phyloP scores from a whole-genome alignment of 64 coral and sea anemone species.

The Dendronephthya gigantea region DNA sequence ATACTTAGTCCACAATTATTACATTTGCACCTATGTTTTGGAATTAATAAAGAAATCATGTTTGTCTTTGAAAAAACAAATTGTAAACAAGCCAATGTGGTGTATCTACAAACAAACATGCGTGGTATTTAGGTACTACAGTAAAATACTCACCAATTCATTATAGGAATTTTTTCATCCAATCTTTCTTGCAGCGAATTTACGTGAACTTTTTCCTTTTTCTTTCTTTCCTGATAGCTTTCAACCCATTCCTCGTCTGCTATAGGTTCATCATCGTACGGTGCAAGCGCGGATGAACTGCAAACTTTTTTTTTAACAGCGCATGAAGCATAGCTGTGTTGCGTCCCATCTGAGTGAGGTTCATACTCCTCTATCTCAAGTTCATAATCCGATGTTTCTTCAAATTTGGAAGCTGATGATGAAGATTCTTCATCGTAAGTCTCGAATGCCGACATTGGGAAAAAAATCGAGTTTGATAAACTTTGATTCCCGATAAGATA shows the following conservation, averaged over 20 bases:
- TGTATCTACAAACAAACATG: no score
- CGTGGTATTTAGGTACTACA: no score
- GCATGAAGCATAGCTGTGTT: neutral
- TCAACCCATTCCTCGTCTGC: neutral
- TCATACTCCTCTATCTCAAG: neutral
- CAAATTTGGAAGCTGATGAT: neutral
- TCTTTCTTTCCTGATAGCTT: neutral
- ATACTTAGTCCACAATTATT: slow-evolving; percentile 4
- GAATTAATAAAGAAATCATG: neutral
- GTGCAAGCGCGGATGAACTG: neutral
- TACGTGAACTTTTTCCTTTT: neutral
- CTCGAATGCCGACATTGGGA: no score
- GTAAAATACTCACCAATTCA: neutral
- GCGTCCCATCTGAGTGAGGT: neutral
- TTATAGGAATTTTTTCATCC: neutral
- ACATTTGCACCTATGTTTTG: slow-evolving; percentile 7
- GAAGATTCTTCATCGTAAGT: no score
- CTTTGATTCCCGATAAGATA: no score
- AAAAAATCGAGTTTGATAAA: no score
- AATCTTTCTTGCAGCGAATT: neutral
- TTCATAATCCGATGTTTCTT: neutral
- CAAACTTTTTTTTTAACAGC: neutral
- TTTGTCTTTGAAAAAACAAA: neutral
- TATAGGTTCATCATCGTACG: neutral
- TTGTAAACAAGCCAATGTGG: no score